Conservation (phyloP, 2,888 invertebrate species). For the Melipona beecheii region DNA sequence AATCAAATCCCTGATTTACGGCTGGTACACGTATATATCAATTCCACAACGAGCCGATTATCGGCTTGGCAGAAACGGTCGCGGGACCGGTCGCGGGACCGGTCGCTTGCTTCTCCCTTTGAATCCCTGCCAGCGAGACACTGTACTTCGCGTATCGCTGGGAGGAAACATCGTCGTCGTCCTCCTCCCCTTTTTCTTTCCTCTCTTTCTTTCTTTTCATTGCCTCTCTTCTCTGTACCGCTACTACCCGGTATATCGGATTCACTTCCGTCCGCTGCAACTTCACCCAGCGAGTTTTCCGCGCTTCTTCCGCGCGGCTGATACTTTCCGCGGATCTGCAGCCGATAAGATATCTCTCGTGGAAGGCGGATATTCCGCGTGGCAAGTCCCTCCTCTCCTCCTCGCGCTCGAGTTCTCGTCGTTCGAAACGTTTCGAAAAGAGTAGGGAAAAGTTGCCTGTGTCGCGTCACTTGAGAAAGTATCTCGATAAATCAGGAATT, state of each 20-base stretch:
- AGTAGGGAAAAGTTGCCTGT: too few species aligned
- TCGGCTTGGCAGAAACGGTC: conserved; percentile 70
- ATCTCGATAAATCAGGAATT: too few species aligned
- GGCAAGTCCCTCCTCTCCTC: background rate
- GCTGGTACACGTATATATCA: conserved; percentile 73
- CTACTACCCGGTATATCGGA: background rate
- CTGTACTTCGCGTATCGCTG: conserved; percentile 48
- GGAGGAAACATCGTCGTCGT: conserved; percentile 40
- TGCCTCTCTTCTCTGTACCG: background rate
- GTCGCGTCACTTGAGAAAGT: too few species aligned
- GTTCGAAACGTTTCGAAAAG: background rate
- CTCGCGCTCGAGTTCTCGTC: conserved; percentile 2
- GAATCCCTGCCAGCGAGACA: conserved; percentile 75
- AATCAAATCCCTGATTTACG: conserved; percentile 77
- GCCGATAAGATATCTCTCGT: conserved; percentile 43
- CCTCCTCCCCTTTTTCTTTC: background rate
- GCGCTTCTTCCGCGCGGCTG: conserved; percentile 26
- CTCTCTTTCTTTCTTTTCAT: too few species aligned
- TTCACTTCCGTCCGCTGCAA: conserved; percentile 2
- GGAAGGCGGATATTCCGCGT: conserved; percentile 11
- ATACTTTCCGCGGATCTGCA: conserved; percentile 13
- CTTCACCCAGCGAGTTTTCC: conserved; percentile 17
- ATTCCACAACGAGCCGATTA: conserved; percentile 80
- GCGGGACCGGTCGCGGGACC: conserved; percentile 43
- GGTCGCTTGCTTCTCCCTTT: conserved; percentile 68